phyloP scores from a whole-genome alignment of 1,140 invertebrate species.

The Copidosoma floridanum region DNA sequence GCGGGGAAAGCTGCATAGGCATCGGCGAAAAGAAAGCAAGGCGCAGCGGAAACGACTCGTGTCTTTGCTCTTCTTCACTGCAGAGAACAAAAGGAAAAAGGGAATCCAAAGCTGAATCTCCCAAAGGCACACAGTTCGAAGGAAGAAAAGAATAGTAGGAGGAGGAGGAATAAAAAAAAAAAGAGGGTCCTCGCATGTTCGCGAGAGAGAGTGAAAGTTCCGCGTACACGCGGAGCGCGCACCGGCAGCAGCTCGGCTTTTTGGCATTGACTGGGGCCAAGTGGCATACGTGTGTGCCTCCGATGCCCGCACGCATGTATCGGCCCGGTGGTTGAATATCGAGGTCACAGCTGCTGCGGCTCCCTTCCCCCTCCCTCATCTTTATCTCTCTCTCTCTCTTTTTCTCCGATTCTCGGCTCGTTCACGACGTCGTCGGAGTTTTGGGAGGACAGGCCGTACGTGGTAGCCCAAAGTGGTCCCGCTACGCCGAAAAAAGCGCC shows the following conservation, averaged over 20 bases:
- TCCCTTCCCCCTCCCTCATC: slow-evolving; percentile 39
- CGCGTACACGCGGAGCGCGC: slow-evolving; percentile 28
- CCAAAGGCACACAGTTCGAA: too few species aligned
- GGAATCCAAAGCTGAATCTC: too few species aligned
- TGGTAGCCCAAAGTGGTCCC: slow-evolving; percentile 24
- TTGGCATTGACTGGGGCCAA: slow-evolving; percentile 50
- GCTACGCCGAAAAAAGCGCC: slow-evolving; percentile 27
- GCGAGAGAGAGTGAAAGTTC: slow-evolving; percentile 52
- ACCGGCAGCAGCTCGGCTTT: slow-evolving; percentile 39
- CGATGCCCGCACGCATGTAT: slow-evolving; percentile 1
- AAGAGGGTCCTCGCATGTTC: neutral
- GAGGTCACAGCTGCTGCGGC: slow-evolving; percentile 50
- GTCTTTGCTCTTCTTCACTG: too few species aligned
- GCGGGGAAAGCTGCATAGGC: too few species aligned
- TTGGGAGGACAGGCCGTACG: neutral
- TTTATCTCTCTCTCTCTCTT: slow-evolving; percentile 20
- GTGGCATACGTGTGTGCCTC: slow-evolving; percentile 28
- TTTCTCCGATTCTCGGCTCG: neutral
- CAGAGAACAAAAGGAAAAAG: too few species aligned
- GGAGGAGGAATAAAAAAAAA: neutral
- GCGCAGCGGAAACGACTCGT: too few species aligned
- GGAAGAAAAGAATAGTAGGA: too few species aligned
- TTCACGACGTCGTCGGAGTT: too few species aligned
- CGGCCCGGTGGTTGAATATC: slow-evolving; percentile 46
- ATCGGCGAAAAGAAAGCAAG: too few species aligned